Evolutionary conservation across 2,113 vertebrate species (phyloP).

Genomic region (Chrysochloris asiatica): DNA sequence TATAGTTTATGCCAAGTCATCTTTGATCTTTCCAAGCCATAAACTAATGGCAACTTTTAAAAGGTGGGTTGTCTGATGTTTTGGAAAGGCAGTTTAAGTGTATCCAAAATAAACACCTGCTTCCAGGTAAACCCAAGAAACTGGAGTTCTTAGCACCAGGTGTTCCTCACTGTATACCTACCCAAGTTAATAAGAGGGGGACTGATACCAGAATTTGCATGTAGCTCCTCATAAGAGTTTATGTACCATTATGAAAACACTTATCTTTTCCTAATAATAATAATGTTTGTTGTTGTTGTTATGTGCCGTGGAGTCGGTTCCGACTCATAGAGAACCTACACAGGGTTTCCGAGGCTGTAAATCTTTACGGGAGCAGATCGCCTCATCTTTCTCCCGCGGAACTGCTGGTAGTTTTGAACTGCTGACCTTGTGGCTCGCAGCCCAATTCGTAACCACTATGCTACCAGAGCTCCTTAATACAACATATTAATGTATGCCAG

Average conservation of each 20-base stretch:
- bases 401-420: no score
- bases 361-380: no score
- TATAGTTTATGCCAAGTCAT: background rate
- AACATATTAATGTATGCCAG: no score
- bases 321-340: no score
- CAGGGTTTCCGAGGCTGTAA: no score
- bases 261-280: background rate
- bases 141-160: background rate
- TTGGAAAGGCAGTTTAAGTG: background rate
- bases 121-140: background rate
- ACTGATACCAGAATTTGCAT: background rate
- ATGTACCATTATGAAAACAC: background rate
- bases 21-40: background rate
- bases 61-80: background rate
- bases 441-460: no score
- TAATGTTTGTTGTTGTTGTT: no score
- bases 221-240: background rate
- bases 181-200: background rate
- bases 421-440: no score
- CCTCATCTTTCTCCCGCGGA: no score
- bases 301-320: no score
- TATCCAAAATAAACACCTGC: background rate
- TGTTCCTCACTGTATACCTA: background rate
- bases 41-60: background rate
- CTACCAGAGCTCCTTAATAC: no score